Percentiles rank a stretch among this genome's conserved stretches.
Conservation (phyloP, 2,888 invertebrate genomes). For the Ophraella communa region DNA sequence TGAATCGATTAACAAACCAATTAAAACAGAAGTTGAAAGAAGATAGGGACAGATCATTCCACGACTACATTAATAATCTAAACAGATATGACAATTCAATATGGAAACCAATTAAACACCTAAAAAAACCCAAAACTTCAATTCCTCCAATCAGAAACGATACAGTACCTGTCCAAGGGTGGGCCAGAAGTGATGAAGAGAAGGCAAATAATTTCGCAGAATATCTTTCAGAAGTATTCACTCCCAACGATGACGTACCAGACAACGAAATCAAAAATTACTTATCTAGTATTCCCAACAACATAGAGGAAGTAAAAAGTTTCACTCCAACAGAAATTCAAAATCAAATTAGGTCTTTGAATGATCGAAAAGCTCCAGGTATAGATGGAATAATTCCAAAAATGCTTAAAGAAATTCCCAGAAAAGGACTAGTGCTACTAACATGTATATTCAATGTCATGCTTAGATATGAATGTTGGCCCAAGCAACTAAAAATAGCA, state of each 20-base stretch:
- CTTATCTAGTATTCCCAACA: neutral
- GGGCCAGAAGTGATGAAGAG: neutral
- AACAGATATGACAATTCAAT: neutral
- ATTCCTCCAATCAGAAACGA: too few relatives aligned
- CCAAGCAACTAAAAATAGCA: too few relatives aligned
- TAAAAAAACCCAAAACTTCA: too few relatives aligned
- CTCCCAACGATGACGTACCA: neutral
- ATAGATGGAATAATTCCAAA: neutral
- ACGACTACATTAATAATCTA: neutral
- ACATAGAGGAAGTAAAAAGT: neutral
- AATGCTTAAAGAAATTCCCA: too few relatives aligned
- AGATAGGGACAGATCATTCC: neutral
- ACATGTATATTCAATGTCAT: too few relatives aligned
- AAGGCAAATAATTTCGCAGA: neutral
- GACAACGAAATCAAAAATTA: neutral
- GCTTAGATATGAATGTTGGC: too few relatives aligned
- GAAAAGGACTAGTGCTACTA: too few relatives aligned
- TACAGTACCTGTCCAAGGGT: too few relatives aligned
- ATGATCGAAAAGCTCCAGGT: neutral
- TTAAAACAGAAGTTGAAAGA: neutral
- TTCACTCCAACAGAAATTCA: neutral
- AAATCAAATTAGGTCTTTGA: too few relatives aligned
- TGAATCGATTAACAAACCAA: neutral
- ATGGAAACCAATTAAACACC: neutral
- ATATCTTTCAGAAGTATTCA: neutral